Base-by-base conservation (phyloP, 2,888 invertebrate species). In the Scaptodrosophila latifasciaeformis region DNA sequence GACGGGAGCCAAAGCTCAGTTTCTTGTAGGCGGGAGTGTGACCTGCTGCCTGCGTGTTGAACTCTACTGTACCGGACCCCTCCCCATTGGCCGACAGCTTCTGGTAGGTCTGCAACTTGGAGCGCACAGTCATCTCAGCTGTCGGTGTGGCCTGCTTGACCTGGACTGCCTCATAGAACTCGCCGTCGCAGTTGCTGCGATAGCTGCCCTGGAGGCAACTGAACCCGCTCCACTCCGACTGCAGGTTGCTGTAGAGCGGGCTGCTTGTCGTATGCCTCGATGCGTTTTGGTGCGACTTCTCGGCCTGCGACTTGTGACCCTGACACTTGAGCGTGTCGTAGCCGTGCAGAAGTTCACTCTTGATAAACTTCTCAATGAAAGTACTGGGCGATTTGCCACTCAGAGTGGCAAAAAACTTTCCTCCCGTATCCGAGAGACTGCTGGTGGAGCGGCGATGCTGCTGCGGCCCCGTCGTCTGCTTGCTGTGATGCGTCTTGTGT, bases 331-430 rank as follows among this genome's bases (percentile, higher is more conserved):
- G 62, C 2, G 71, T 79, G 39, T 84, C 84, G 72, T 83, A 82
- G 21, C 83, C 80, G 61, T 67, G 78, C 12, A 84, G 77, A 19
- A 85, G 50, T 62, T 85, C 85, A 60, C 67, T 81, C 59, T 77
- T 81, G 4, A 85, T 76, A 39, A 85, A 84, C 67, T 84, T 85
- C 59, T 85, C 85, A 27, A 85, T 77, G 52, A 85, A 83, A 48
- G 81, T 83, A 10, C 81, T 79, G 19, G 85, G 80, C 9, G 81
- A 81, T 54, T 82, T 83, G 47, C 67, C 52, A 42, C 68, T 75
- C n/a, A 83, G 42, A 24, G 70, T 71, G 30, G 76, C 65, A 45
- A 83, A 76, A 56, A 83, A 79, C 35, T 70, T 65, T 48, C 68
- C 72, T 39, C 65, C 71, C 1, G 72, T 58, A 9, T 72, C 72